These are phyloP conservation scores for Aramus guarauna DNA, from an alignment of 2,113 vertebrate genomes.

Conservation along the genomic window DNA sequence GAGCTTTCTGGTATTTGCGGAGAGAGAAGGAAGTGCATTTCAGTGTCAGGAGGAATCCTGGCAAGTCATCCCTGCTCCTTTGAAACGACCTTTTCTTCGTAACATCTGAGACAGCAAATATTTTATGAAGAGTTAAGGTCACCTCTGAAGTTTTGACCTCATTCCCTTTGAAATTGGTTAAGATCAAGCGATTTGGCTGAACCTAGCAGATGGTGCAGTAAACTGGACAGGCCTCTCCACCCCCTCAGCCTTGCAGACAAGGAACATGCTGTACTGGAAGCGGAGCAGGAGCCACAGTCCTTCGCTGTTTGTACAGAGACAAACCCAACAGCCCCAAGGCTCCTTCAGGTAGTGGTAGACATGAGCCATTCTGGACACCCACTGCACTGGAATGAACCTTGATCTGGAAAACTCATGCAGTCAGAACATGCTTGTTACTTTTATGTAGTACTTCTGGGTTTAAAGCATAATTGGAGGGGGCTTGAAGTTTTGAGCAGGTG, in stretches of 20 bases:
- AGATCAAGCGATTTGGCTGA: constrained; percentile 56
- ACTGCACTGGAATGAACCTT: background rate
- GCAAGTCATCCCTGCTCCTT: constrained; percentile 17
- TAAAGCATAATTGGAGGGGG: background rate
- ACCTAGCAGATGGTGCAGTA: constrained; percentile 51
- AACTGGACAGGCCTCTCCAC: constrained; percentile 17
- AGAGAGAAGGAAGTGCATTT: constrained; percentile 36
- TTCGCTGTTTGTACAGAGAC: background rate
- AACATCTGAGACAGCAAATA: constrained; percentile 53
- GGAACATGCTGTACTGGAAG: constrained; percentile 19
- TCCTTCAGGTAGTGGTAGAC: background rate
- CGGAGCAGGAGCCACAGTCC: background rate
- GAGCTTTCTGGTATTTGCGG: background rate
- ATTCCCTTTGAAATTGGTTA: constrained; percentile 56
- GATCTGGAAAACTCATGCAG: background rate
- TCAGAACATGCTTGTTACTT: background rate
- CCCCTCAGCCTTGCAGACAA: background rate
- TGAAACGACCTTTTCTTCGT: constrained; percentile 37
- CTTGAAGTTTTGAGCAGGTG: background rate
- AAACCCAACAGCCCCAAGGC: background rate
- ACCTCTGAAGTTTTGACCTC: constrained; percentile 58
- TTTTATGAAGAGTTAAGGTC: constrained; percentile 65
- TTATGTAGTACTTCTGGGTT: background rate
- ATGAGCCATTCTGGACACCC: background rate
- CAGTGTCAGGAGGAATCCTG: constrained; percentile 7